Conservation (phyloP, 2,113 vertebrate genomes). For the Platichthys stellatus region DNA sequence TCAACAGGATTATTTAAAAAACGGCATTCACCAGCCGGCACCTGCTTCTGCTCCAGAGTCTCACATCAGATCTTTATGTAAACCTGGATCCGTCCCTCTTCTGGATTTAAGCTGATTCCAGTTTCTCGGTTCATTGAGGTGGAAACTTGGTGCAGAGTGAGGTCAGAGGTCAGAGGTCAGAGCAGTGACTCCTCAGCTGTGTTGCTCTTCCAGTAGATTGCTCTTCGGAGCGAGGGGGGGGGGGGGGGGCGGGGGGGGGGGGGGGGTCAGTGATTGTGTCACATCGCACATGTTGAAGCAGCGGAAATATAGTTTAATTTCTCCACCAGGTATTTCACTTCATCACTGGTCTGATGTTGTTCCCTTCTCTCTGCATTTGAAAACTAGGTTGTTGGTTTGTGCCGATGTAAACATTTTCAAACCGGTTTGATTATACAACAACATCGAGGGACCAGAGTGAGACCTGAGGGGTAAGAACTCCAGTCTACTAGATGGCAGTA, state of each 20-base stretch:
- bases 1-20: too few relatives aligned
- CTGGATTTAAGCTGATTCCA: neutral
- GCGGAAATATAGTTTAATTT: neutral
- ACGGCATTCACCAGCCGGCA: neutral
- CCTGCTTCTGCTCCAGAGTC: constrained; percentile 29
- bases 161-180: constrained; percentile 29
- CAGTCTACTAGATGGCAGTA: too few relatives aligned
- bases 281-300: neutral
- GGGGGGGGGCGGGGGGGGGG: neutral
- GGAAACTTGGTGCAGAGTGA: constrained; percentile 12
- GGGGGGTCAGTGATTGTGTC: neutral
- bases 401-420: too few relatives aligned
- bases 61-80: neutral
- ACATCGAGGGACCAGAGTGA: too few relatives aligned
- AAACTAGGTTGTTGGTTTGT: too few relatives aligned
- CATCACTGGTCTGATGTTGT: too few relatives aligned
- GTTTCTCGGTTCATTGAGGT: neutral
- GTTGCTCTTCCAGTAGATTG: neutral
- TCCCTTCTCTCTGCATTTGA: too few relatives aligned
- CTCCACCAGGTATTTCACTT: too few relatives aligned
- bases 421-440: too few relatives aligned
- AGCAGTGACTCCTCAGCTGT: constrained; percentile 21
- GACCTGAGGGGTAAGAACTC: too few relatives aligned
- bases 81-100: too few relatives aligned
- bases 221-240: neutral